phyloP scores from a whole-genome alignment of 1,140 invertebrate species.

The Himalopsyche phryganea region DNA sequence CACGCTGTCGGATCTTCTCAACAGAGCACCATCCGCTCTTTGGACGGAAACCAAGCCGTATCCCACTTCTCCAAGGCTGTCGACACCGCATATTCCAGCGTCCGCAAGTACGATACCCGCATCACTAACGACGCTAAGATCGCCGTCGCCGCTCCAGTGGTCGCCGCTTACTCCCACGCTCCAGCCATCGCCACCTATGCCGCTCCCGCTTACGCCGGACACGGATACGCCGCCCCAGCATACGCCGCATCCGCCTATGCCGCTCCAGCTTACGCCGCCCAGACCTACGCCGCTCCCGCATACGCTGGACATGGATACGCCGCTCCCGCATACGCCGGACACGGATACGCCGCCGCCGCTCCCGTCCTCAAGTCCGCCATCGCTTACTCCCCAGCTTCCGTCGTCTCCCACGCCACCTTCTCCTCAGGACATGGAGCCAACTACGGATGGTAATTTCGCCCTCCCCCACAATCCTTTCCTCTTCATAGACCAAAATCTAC shows the following conservation, averaged over 20 bases:
- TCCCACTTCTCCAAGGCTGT: slow-evolving; percentile 60
- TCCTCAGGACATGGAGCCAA: slow-evolving; percentile 48
- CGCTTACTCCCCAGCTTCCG: slow-evolving; percentile 51
- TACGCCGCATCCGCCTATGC: slow-evolving; percentile 37
- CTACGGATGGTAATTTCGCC: slow-evolving; percentile 48
- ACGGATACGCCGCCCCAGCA: slow-evolving; percentile 30
- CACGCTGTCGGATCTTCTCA: slow-evolving; percentile 54
- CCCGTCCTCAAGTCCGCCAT: slow-evolving; percentile 41
- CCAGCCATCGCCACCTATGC: slow-evolving; percentile 31
- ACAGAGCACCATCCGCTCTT: slow-evolving; percentile 55
- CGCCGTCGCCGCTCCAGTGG: slow-evolving; percentile 37
- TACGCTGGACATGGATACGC: slow-evolving; percentile 38
- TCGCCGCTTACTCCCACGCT: slow-evolving; percentile 34
- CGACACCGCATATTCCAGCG: slow-evolving; percentile 61
- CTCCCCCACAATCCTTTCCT: neutral
- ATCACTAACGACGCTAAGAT: slow-evolving; percentile 57
- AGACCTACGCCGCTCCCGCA: slow-evolving; percentile 42
- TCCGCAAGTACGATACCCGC: slow-evolving; percentile 59
- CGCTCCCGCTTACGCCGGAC: slow-evolving; percentile 19
- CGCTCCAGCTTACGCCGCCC: slow-evolving; percentile 29
- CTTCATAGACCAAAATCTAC: neutral
- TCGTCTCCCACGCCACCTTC: slow-evolving; percentile 53
- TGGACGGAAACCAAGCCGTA: slow-evolving; percentile 55
- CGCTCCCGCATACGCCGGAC: slow-evolving; percentile 38
- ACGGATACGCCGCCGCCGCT: slow-evolving; percentile 33